Evolutionary conservation across 2,797 vertebrate genomes (phyloP).

Genomic region (Chaenodraco wilsoni): DNA sequence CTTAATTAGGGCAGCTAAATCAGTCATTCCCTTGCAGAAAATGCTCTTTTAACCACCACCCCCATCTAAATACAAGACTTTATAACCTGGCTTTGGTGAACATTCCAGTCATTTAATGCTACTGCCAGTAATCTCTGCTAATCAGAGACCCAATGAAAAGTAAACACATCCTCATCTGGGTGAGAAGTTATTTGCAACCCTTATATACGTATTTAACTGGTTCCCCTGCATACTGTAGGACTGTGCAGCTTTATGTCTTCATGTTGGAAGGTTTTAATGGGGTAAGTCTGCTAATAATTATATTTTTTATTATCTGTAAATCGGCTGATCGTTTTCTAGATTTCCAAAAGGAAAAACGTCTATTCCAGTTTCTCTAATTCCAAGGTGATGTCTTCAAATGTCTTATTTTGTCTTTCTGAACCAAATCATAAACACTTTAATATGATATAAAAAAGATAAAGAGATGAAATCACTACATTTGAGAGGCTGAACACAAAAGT

Average conservation of each 20-base stretch:
- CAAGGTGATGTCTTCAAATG: too few relatives aligned
- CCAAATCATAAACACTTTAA: too few relatives aligned
- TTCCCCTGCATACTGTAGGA: neutral
- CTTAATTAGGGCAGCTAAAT: slow-evolving; percentile 48
- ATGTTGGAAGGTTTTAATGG: neutral
- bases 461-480: too few relatives aligned
- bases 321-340: too few relatives aligned
- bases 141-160: slow-evolving; percentile 18
- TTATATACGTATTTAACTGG: neutral
- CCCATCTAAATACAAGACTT: slow-evolving; percentile 40
- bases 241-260: neutral
- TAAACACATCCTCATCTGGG: slow-evolving; percentile 45
- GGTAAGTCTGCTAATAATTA: neutral
- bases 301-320: too few relatives aligned
- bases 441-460: too few relatives aligned
- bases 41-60: slow-evolving; percentile 49
- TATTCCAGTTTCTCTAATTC: too few relatives aligned
- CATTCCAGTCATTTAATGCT: slow-evolving; percentile 43
- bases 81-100: slow-evolving; percentile 37
- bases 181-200: slow-evolving; percentile 16
- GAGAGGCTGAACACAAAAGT: too few relatives aligned
- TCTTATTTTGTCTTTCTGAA: too few relatives aligned
- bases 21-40: slow-evolving; percentile 42
- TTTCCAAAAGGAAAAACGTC: too few relatives aligned
- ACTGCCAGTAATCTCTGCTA: slow-evolving; percentile 30